Percentiles rank a stretch among this genome's conserved stretches.
Evolutionary conservation across 2,113 vertebrate genomes (phyloP).

Genomic region (Myocastor coypus): DNA sequence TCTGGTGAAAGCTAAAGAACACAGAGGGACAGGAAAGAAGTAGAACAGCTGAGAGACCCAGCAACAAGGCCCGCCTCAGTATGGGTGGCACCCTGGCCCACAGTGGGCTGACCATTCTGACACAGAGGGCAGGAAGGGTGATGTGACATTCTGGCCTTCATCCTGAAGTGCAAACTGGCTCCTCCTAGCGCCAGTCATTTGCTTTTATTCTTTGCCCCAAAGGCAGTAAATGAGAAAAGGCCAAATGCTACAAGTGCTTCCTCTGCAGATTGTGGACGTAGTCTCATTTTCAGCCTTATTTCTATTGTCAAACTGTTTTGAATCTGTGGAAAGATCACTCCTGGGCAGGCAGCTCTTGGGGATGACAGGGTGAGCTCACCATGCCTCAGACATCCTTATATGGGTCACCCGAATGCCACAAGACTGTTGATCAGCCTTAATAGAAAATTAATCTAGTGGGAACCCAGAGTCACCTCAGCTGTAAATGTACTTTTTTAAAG

Average conservation of each 20-base stretch:
- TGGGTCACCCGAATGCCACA: background rate
- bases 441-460: background rate
- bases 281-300: background rate
- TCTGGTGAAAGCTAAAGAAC: constrained; percentile 37
- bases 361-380: background rate
- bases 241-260: background rate
- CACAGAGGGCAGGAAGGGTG: background rate
- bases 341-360: background rate
- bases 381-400: background rate
- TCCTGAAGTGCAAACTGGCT: constrained; percentile 6
- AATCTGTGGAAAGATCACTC: background rate
- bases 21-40: background rate
- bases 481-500: background rate
- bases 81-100: constrained; percentile 14
- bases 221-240: constrained; percentile 46
- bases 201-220: constrained; percentile 39
- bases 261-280: background rate
- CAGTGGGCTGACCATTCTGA: background rate
- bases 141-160: background rate
- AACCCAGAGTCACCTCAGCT: background rate
- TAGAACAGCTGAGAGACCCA: constrained; percentile 25
- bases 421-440: background rate
- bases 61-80: constrained; percentile 50
- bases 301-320: background rate
- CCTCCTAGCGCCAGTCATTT: constrained; percentile 17